Evolutionary conservation across 2,888 invertebrate species (phyloP).

Genomic region (Dolichomitus sp.): DNA sequence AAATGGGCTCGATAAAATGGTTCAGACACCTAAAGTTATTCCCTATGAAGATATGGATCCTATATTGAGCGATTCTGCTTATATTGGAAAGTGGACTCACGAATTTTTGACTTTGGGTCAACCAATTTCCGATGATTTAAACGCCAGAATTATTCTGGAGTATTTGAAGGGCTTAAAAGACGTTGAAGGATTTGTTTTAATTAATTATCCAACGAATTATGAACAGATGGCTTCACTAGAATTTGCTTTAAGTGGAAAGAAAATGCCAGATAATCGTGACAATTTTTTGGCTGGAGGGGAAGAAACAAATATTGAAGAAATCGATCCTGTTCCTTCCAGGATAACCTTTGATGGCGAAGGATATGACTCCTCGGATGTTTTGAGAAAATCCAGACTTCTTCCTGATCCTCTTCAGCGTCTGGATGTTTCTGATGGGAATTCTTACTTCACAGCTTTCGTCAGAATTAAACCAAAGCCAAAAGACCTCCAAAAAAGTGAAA

Average conservation of each 20-base stretch:
- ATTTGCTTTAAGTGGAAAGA: conserved; percentile 87
- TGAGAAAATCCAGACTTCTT: conserved; percentile 87
- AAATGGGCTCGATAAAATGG: conserved; percentile 84
- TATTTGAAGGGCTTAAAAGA: conserved; percentile 87
- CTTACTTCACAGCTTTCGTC: conserved; percentile 89
- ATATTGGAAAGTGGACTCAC: conserved; percentile 88
- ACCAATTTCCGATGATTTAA: conserved; percentile 87
- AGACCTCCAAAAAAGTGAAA: conserved; percentile 35
- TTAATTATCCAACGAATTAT: conserved; percentile 89
- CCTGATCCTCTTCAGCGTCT: conserved; percentile 87
- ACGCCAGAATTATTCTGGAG: conserved; percentile 88
- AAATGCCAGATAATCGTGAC: conserved; percentile 83
- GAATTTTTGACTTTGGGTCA: conserved; percentile 88
- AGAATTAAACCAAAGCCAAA: conserved; percentile 79
- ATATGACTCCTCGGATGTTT: conserved; percentile 84
- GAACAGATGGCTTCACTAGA: conserved; percentile 89
- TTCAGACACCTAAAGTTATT: conserved; percentile 89
- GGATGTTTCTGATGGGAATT: conserved; percentile 76
- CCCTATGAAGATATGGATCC: conserved; percentile 88
- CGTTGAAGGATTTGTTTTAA: conserved; percentile 89
- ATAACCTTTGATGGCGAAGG: conserved; percentile 86
- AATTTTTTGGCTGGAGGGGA: conserved; percentile 64
- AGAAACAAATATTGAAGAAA: conserved; percentile 73
- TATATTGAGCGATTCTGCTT: conserved; percentile 86
- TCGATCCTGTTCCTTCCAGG: conserved; percentile 67